Percentiles rank a stretch among this genome's conserved stretches.
Evolutionary conservation across 2,113 vertebrate species (phyloP).

Genomic region (Atractosteus spatula): DNA sequence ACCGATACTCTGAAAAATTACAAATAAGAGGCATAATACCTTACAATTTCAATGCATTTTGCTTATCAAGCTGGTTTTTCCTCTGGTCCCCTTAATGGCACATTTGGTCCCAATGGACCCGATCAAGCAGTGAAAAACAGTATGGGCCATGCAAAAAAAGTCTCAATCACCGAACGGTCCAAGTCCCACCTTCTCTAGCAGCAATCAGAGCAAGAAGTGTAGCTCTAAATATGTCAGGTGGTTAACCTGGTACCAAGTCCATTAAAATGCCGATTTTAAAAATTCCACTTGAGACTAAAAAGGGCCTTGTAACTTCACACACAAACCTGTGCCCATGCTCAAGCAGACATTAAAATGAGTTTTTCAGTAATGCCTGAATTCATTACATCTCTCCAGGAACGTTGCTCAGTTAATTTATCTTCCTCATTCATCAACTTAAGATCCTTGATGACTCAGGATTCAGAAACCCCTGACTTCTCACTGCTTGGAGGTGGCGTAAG

Average conservation of each 20-base stretch:
- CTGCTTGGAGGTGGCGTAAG: constrained; percentile 89
- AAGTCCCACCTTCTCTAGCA: constrained; percentile 86
- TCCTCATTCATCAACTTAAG: neutral
- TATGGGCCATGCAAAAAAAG: constrained; percentile 17
- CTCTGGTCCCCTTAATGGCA: constrained; percentile 44
- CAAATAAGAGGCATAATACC: constrained; percentile 2
- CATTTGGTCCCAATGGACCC: constrained; percentile 44
- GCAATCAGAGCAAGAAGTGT: constrained; percentile 75
- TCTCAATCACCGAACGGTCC: constrained; percentile 39
- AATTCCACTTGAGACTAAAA: constrained; percentile 15
- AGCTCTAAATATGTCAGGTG: constrained; percentile 76
- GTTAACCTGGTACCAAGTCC: constrained; percentile 54
- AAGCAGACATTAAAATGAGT: constrained; percentile 7
- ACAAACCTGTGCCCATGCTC: constrained; percentile 25
- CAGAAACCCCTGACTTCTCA: constrained; percentile 63
- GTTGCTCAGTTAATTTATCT: neutral
- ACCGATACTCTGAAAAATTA: constrained; percentile 45
- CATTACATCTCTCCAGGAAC: neutral
- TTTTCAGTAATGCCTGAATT: constrained; percentile 19
- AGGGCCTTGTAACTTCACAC: constrained; percentile 34
- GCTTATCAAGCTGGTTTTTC: constrained; percentile 59
- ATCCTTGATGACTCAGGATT: constrained; percentile 24
- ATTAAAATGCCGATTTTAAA: constrained; percentile 50
- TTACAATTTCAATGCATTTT: neutral
- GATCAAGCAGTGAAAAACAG: constrained; percentile 23